Evolutionary conservation across 2,888 invertebrate species (phyloP).

Genomic region (Parasteatoda lunata): DNA sequence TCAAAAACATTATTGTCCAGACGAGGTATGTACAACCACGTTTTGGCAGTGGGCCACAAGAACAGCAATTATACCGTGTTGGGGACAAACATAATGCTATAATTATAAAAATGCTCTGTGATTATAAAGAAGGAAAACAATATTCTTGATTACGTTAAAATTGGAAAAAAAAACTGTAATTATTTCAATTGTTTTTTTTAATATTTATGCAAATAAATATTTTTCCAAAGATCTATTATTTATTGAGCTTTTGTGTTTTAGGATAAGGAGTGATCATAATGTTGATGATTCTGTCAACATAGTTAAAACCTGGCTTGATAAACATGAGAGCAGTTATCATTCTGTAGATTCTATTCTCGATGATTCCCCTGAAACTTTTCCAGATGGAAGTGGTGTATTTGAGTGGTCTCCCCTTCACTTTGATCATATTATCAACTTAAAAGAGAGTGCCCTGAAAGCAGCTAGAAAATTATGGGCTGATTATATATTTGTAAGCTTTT

Average conservation of each 20-base stretch:
- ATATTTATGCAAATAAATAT: background rate
- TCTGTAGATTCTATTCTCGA: conserved; percentile 80
- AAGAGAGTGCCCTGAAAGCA: conserved; percentile 84
- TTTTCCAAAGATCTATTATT: background rate
- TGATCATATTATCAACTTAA: conserved; percentile 84
- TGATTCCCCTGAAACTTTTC: conserved; percentile 74
- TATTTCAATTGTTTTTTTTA: background rate
- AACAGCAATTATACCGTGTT: background rate
- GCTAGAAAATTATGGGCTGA: conserved; percentile 90
- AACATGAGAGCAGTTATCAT: conserved; percentile 81
- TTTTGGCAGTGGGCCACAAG: too few species aligned
- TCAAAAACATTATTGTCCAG: too few species aligned
- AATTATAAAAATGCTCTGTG: background rate
- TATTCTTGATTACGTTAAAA: background rate
- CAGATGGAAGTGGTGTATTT: conserved; percentile 78
- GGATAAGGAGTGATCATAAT: conserved; percentile 92
- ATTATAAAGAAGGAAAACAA: background rate
- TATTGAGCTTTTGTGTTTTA: conserved; percentile 74
- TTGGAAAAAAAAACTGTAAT: background rate
- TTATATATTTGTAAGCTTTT: conserved; percentile 80
- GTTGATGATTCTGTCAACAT: conserved; percentile 84
- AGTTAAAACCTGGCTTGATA: conserved; percentile 82
- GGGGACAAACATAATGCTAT: background rate
- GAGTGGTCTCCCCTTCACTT: conserved; percentile 87
- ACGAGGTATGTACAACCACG: too few species aligned